Percentiles rank a stretch among this genome's conserved stretches.
These are phyloP conservation scores for Lasiommata megera DNA, from an alignment of 2,888 invertebrate genomes.

Conservation along the genomic window DNA sequence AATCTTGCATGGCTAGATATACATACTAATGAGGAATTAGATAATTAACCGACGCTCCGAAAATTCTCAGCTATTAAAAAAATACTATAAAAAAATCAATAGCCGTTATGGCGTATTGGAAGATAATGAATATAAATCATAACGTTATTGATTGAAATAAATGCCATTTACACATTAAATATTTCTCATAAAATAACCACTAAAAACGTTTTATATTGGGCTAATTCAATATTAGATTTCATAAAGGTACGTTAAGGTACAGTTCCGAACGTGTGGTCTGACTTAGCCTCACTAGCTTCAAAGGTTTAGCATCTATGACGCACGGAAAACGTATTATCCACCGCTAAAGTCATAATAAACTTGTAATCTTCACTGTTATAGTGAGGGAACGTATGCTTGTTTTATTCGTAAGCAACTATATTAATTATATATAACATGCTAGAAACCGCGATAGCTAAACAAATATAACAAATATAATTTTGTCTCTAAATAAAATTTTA, in stretches of 20 bases:
- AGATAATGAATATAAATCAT: slow-evolving; percentile 49
- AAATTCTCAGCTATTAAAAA: slow-evolving; percentile 30
- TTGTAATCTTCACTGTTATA: too few species aligned
- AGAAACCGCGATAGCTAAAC: too few species aligned
- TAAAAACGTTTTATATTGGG: slow-evolving; percentile 57
- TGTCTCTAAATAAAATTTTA: too few species aligned
- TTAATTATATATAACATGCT: too few species aligned
- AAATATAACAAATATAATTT: too few species aligned
- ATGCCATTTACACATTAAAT: slow-evolving; percentile 58
- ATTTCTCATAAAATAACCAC: slow-evolving; percentile 49
- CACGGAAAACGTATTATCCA: too few species aligned
- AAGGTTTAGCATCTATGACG: too few species aligned
- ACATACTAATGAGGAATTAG: slow-evolving; percentile 3
- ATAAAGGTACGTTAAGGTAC: slow-evolving; percentile 54
- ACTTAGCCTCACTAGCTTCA: too few species aligned
- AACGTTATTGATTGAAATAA: slow-evolving; percentile 61
- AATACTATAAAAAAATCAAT: slow-evolving; percentile 39
- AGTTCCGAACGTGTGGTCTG: background rate
- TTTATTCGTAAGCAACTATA: too few species aligned
- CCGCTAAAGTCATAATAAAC: too few species aligned
- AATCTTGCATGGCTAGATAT: background rate
- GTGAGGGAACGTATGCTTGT: too few species aligned
- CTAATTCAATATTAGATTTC: slow-evolving; percentile 77
- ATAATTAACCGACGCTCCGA: slow-evolving; percentile 23
- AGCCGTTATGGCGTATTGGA: slow-evolving; percentile 40